Evolutionary conservation across 2,113 vertebrate species (phyloP).

Genomic region (Jacana jacana): DNA sequence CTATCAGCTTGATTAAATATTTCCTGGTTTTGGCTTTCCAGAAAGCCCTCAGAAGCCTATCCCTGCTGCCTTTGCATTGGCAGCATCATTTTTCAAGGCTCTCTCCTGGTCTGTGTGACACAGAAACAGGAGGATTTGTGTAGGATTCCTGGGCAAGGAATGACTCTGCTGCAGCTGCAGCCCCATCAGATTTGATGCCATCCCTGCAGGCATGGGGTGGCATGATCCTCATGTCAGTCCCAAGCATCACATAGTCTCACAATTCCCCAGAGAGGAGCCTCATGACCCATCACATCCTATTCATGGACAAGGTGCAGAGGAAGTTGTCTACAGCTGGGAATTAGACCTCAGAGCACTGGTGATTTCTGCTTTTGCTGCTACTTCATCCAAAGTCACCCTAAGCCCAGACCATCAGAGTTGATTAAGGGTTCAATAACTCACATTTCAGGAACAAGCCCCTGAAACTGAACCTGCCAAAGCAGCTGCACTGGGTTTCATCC

Average conservation of each 20-base stretch:
- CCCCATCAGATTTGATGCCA: neutral
- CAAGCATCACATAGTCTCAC: neutral
- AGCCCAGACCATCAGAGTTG: neutral
- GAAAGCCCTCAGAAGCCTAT: conserved; percentile 40
- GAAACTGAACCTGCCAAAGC: neutral
- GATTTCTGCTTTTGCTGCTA: neutral
- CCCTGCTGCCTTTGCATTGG: neutral
- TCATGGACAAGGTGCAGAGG: neutral
- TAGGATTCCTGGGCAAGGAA: neutral
- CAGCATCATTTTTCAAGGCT: conserved; percentile 21
- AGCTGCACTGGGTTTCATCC: neutral
- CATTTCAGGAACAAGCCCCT: neutral
- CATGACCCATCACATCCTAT: accelerated
- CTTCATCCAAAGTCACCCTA: neutral
- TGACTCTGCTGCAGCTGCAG: neutral
- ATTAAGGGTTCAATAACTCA: neutral
- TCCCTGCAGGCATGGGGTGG: neutral
- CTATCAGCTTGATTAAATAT: conserved; percentile 68
- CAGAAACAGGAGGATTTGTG: neutral
- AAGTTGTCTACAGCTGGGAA: neutral
- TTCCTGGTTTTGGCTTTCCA: conserved; percentile 72
- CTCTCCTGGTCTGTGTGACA: neutral
- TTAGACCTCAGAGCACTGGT: neutral
- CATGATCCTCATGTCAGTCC: neutral
- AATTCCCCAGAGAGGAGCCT: neutral